Evolutionary conservation across 2,113 vertebrate species (phyloP).

Genomic region (Miniopterus natalensis): DNA sequence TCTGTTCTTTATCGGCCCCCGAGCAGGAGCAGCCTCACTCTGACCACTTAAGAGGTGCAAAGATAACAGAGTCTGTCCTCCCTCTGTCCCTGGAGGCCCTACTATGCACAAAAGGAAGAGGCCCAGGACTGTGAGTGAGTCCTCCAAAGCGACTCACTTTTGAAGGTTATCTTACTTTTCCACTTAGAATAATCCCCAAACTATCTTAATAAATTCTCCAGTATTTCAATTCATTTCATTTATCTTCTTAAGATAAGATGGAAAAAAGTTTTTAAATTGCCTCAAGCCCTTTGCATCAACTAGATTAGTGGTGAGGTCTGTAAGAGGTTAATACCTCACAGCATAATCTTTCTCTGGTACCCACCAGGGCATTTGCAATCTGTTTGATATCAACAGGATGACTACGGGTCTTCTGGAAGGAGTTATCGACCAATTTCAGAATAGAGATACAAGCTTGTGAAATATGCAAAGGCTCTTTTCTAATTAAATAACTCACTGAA

Average conservation of each 20-base stretch:
- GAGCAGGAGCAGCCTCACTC: background rate
- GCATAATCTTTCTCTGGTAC: background rate
- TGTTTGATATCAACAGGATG: background rate
- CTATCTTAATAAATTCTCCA: constrained; percentile 73
- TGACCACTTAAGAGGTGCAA: background rate
- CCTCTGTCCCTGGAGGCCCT: background rate
- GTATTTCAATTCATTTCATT: constrained; percentile 72
- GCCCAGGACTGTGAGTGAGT: background rate
- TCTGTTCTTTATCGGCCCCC: background rate
- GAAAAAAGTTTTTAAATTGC: constrained; percentile 60
- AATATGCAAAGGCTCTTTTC: constrained; percentile 64
- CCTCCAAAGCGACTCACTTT: constrained; percentile 18
- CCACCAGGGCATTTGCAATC: background rate
- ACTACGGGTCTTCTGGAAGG: constrained; percentile 17
- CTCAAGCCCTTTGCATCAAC: constrained; percentile 30
- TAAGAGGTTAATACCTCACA: background rate
- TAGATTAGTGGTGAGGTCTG: constrained; percentile 4
- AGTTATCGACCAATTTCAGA: constrained; percentile 63
- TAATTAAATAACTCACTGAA: constrained; percentile 68
- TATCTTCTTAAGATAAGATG: constrained; percentile 73
- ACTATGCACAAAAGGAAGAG: background rate
- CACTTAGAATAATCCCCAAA: constrained; percentile 42
- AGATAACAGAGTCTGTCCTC: background rate
- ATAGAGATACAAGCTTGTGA: constrained; percentile 43
- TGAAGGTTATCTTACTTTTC: constrained; percentile 50